Percentiles rank a stretch among this genome's conserved stretches.
phyloP scores from a whole-genome alignment of 2,797 vertebrate genomes.

The Hafferia zeledoni region DNA sequence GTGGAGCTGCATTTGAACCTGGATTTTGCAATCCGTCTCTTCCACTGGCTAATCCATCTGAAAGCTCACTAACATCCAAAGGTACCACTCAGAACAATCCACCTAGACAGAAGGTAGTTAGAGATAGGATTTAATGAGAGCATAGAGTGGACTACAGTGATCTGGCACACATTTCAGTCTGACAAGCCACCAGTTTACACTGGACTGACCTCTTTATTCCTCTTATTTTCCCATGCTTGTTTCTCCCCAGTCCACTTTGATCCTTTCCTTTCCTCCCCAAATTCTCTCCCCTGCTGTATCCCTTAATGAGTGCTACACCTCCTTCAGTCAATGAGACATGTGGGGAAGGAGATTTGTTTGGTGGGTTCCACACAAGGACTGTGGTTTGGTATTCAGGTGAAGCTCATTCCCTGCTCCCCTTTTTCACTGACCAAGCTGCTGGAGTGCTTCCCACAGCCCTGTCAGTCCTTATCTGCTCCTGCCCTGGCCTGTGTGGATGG shows the following conservation, averaged over 20 bases:
- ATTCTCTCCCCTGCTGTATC: not conserved
- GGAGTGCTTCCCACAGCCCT: not conserved
- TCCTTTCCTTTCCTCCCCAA: not conserved
- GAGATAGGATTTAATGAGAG: not conserved
- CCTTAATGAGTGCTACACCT: not conserved
- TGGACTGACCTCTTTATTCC: not conserved
- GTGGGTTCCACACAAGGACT: not conserved
- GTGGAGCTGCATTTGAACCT: not conserved
- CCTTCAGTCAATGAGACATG: not conserved
- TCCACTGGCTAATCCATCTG: not conserved
- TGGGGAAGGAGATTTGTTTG: not conserved
- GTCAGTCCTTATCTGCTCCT: not conserved
- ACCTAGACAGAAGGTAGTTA: not conserved
- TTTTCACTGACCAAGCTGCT: not conserved
- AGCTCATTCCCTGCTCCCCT: accelerated
- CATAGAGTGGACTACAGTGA: not conserved
- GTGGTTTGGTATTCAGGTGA: not conserved
- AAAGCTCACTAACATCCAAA: not conserved
- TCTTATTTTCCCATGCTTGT: not conserved
- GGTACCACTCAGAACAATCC: not conserved
- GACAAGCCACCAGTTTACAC: not conserved
- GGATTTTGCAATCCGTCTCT: not conserved
- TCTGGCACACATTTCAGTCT: not conserved
- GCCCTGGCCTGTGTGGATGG: not conserved
- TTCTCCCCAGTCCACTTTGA: not conserved